phyloP scores from a whole-genome alignment of 1,140 invertebrate species.

The Cyphomyrmex costatus region DNA sequence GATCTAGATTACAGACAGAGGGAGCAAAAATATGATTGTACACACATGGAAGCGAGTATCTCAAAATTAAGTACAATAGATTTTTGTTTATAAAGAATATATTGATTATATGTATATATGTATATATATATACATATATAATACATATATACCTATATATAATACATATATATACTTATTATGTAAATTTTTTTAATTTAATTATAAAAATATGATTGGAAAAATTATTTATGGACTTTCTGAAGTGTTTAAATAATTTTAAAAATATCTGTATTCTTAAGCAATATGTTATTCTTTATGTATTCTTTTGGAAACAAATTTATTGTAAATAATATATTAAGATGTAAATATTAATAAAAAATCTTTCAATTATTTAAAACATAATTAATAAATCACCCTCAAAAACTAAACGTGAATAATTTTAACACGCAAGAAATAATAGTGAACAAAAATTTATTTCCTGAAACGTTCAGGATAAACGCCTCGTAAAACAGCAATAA shows the following conservation, averaged over 20 bases:
- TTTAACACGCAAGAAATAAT: neutral
- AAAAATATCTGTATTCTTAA: neutral
- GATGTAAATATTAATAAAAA: neutral
- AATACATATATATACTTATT: too few relatives aligned
- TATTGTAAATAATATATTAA: neutral
- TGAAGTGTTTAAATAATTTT: conserved; percentile 10
- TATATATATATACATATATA: too few relatives aligned
- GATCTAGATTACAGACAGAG: too few relatives aligned
- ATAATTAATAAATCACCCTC: neutral
- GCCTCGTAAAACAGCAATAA: neutral
- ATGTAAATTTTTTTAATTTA: too few relatives aligned
- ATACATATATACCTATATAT: too few relatives aligned
- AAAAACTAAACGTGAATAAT: neutral
- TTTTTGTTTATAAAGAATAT: neutral
- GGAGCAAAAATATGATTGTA: too few relatives aligned
- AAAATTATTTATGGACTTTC: neutral
- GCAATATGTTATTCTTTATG: neutral
- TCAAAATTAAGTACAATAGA: neutral
- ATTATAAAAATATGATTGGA: neutral
- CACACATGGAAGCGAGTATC: neutral
- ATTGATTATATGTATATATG: neutral
- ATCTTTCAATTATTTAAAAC: neutral
- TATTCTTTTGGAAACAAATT: neutral
- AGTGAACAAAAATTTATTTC: neutral
- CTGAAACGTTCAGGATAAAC: conserved; percentile 14